Conservation (phyloP, 2,888 invertebrate genomes). For the Mimumesa dahlbomi region DNA sequence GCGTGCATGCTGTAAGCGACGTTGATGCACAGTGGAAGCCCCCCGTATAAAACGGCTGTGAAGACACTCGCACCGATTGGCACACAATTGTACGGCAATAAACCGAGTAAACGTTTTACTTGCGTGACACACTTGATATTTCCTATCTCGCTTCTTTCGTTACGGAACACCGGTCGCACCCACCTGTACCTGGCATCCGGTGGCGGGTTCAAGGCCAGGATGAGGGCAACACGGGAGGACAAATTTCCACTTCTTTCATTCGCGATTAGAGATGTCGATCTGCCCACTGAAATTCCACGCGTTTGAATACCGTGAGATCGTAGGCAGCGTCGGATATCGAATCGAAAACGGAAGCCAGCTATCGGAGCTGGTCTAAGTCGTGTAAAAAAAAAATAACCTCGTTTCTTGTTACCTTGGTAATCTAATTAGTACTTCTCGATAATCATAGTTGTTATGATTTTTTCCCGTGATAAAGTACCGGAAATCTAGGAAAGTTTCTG, state of each 20-base stretch:
- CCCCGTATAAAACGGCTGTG: conserved; percentile 33
- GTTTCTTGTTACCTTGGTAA: too few relatives aligned
- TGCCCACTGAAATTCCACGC: neutral
- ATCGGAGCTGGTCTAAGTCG: too few relatives aligned
- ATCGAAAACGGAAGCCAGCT: too few relatives aligned
- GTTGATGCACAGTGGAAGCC: conserved; percentile 7
- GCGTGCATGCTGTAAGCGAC: conserved; percentile 18
- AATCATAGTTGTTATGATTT: too few relatives aligned
- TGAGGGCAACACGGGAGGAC: conserved; percentile 6
- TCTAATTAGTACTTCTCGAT: too few relatives aligned
- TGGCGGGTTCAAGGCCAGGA: conserved; percentile 50
- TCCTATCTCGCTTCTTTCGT: conserved; percentile 36
- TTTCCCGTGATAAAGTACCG: too few relatives aligned
- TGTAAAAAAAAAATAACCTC: too few relatives aligned
- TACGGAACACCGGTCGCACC: conserved; percentile 7
- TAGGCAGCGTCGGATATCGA: neutral
- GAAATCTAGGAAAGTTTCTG: too few relatives aligned
- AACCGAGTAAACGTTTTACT: conserved; percentile 52
- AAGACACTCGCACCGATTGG: conserved; percentile 43
- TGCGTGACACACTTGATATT: conserved; percentile 57
- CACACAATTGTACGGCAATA: conserved; percentile 49
- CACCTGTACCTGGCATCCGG: conserved; percentile 26
- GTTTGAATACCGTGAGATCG: neutral
- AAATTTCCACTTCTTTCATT: conserved; percentile 11
- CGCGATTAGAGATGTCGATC: neutral